phyloP scores from a whole-genome alignment of 2,113 vertebrate species.

The Fregata magnificens region DNA sequence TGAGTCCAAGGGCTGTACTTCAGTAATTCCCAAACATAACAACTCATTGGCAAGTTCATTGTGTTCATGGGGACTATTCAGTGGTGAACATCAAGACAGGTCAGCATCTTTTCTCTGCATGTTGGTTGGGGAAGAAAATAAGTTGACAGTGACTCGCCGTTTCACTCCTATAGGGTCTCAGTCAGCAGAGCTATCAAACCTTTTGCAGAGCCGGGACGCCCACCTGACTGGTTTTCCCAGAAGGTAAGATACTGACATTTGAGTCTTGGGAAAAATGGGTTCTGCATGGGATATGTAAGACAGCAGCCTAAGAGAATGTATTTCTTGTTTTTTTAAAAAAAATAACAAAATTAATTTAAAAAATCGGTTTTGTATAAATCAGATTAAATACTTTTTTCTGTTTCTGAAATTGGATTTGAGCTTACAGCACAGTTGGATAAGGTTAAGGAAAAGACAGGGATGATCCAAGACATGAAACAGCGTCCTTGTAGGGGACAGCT shows the following conservation, averaged over 20 bases:
- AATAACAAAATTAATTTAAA: not conserved
- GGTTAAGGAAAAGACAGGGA: not conserved
- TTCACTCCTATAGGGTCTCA: slow-evolving; percentile 84
- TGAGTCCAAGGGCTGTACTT: not conserved
- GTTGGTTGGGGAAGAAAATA: not conserved
- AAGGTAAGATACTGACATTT: slow-evolving; percentile 77
- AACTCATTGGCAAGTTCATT: not conserved
- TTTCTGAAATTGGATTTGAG: not conserved
- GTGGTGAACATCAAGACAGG: not conserved
- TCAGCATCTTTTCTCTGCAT: not conserved
- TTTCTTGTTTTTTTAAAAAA: not conserved
- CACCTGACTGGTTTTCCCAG: slow-evolving; percentile 99
- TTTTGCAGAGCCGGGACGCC: slow-evolving; percentile 93
- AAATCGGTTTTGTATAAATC: not conserved
- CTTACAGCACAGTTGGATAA: not conserved
- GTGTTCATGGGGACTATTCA: not conserved
- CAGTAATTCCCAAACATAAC: not conserved
- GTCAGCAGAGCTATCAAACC: slow-evolving; percentile 99
- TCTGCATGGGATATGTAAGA: not conserved
- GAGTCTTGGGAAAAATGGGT: not conserved
- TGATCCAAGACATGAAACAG: not conserved
- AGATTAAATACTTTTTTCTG: not conserved
- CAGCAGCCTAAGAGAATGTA: not conserved
- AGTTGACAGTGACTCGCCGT: not conserved
- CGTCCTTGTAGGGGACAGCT: not conserved